phyloP scores from a whole-genome alignment of 1,140 invertebrate species.

The Drosophila kohkoa region DNA sequence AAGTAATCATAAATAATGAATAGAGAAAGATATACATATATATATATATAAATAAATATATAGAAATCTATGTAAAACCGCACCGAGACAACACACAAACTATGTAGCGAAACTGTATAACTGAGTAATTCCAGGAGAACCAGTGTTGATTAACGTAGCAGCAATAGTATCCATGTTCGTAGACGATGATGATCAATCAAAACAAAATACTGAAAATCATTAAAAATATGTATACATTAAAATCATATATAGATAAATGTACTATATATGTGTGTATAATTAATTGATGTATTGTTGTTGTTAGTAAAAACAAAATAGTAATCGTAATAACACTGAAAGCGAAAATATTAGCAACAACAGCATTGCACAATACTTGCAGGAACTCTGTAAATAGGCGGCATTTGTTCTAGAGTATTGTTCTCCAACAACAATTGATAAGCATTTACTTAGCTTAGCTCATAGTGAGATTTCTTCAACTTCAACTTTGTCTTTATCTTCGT shows the following conservation, averaged over 20 bases:
- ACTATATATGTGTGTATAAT: slow-evolving; percentile 38
- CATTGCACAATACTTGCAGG: slow-evolving; percentile 25
- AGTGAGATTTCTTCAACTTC: slow-evolving; percentile 4
- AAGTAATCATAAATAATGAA: slow-evolving; percentile 15
- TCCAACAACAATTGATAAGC: slow-evolving; percentile 45
- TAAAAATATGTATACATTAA: neutral
- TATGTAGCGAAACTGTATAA: slow-evolving; percentile 17
- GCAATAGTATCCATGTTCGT: slow-evolving; percentile 14
- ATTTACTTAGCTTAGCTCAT: slow-evolving; percentile 43
- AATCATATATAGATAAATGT: slow-evolving; percentile 35
- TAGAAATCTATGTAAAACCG: neutral
- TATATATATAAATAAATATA: slow-evolving; percentile 19
- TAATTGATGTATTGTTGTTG: slow-evolving; percentile 55
- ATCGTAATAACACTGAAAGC: slow-evolving; percentile 16
- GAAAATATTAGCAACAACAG: slow-evolving; percentile 36
- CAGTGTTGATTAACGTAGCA: slow-evolving; percentile 11
- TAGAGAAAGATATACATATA: neutral
- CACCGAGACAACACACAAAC: slow-evolving; percentile 12
- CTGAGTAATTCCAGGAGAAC: slow-evolving; percentile 11
- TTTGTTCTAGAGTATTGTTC: slow-evolving; percentile 22
- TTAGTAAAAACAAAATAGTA: slow-evolving; percentile 20
- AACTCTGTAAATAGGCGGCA: slow-evolving; percentile 50
- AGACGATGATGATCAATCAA: slow-evolving; percentile 11
- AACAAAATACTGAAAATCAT: slow-evolving; percentile 16
- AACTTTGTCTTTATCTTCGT: neutral